Conservation (phyloP, 1,140 invertebrate genomes). For the Ceratosolen solmsi region DNA sequence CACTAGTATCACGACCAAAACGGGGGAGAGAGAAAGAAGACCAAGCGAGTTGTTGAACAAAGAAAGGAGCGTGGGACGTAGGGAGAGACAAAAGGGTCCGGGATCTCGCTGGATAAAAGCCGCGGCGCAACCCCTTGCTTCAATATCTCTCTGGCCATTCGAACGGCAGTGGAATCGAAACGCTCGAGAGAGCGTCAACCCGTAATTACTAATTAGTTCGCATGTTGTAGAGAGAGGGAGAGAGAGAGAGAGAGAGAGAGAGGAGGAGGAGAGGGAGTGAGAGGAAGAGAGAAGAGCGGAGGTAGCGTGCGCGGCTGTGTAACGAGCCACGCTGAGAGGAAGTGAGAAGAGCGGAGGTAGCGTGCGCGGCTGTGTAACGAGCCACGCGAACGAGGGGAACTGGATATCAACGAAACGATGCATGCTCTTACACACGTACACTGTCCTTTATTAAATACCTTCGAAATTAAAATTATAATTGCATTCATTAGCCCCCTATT, state of each 20-base stretch:
- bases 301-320: slow-evolving; percentile 32
- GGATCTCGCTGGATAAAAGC: slow-evolving; percentile 40
- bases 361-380: not conserved
- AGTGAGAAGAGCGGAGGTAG: slow-evolving; percentile 57
- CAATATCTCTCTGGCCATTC: slow-evolving; percentile 17
- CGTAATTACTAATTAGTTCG: slow-evolving; percentile 73
- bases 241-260: not conserved
- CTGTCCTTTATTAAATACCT: slow-evolving; percentile 74
- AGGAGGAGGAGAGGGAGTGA: slow-evolving; percentile 20
- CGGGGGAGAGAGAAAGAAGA: not conserved
- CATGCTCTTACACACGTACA: slow-evolving; percentile 57
- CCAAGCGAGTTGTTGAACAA: not conserved
- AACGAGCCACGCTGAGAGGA: not conserved
- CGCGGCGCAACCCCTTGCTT: slow-evolving; percentile 23
- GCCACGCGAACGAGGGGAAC: not conserved
- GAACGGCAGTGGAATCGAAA: slow-evolving; percentile 51
- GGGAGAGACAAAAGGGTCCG: slow-evolving; percentile 5
- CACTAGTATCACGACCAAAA: too few species aligned
- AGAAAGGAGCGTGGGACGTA: not conserved
- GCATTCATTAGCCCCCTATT: slow-evolving; percentile 65
- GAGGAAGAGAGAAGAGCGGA: slow-evolving; percentile 53
- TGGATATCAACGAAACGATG: slow-evolving; percentile 51
- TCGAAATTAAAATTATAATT: slow-evolving; percentile 75
- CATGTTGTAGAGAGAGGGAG: slow-evolving; percentile 40
- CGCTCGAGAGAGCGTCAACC: slow-evolving; percentile 64